These are phyloP conservation scores for Sympetrum striolatum DNA, from an alignment of 2,888 invertebrate genomes.

Conservation along the genomic window DNA sequence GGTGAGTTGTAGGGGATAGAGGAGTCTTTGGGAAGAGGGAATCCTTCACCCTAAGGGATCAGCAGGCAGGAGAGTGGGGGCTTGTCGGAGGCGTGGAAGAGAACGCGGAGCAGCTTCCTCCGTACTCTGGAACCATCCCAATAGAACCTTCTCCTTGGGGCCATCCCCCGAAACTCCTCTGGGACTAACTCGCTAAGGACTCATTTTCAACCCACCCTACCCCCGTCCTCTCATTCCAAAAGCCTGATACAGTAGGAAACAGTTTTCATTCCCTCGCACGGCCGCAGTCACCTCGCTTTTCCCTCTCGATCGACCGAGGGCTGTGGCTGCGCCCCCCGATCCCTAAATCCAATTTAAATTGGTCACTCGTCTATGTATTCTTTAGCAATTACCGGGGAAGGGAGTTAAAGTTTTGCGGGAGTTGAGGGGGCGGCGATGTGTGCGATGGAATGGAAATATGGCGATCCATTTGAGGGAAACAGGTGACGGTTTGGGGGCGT, in stretches of 20 bases:
- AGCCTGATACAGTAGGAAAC: neutral
- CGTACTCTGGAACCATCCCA: neutral
- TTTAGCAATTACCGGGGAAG: neutral
- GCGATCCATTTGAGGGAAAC: too few species aligned
- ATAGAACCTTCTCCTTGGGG: neutral
- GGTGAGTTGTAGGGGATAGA: neutral
- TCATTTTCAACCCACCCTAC: neutral
- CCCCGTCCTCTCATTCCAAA: neutral
- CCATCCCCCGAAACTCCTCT: neutral
- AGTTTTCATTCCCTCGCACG: neutral
- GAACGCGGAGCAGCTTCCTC: neutral
- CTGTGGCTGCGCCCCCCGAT: neutral
- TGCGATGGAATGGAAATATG: neutral
- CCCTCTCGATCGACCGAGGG: neutral
- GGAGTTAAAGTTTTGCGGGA: neutral
- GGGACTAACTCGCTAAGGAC: neutral
- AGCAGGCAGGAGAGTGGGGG: neutral
- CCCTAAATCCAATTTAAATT: neutral
- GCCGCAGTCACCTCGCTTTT: neutral
- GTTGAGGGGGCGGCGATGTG: too few species aligned
- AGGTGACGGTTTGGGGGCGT: too few species aligned
- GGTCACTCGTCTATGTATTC: neutral
- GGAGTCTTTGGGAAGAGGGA: neutral
- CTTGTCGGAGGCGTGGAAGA: neutral
- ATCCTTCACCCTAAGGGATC: neutral